These are phyloP conservation scores for Procambarus virginalis DNA, from an alignment of 1,140 invertebrate species.

Conservation along the genomic window DNA sequence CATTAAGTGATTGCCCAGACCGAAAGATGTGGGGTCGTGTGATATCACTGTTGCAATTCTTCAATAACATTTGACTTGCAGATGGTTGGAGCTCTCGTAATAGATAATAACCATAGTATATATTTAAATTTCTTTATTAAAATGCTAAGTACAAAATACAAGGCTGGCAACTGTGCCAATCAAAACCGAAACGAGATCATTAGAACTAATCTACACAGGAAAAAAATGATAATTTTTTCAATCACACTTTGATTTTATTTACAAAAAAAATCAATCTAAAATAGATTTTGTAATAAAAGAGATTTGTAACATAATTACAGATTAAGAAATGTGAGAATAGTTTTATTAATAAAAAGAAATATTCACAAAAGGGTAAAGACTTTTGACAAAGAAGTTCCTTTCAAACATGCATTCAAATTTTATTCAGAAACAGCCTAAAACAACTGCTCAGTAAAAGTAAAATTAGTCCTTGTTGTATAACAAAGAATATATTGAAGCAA, in stretches of 20 bases:
- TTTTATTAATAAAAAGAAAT: slow-evolving; percentile 4
- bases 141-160: slow-evolving; percentile 66
- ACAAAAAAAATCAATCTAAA: background rate
- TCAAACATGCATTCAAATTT: background rate
- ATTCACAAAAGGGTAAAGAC: background rate
- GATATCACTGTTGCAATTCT: too few relatives aligned
- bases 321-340: background rate
- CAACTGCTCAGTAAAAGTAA: slow-evolving; percentile 24
- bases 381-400: background rate
- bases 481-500: slow-evolving; percentile 20
- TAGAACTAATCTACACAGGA: slow-evolving; percentile 45
- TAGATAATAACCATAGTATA: background rate
- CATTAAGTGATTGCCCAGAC: too few relatives aligned
- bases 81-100: too few relatives aligned
- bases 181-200: slow-evolving; percentile 61
- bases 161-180: slow-evolving; percentile 33
- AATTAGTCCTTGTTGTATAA: slow-evolving; percentile 15
- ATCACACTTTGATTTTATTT: slow-evolving; percentile 6
- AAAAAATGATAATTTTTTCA: slow-evolving; percentile 21
- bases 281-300: slow-evolving; percentile 15
- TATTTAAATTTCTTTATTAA: slow-evolving; percentile 60
- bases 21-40: too few relatives aligned
- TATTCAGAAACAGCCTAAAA: slow-evolving; percentile 9
- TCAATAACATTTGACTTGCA: too few relatives aligned
- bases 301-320: background rate